Evolutionary conservation across 2,113 vertebrate species (phyloP).

Genomic region (Chitala chitala): DNA sequence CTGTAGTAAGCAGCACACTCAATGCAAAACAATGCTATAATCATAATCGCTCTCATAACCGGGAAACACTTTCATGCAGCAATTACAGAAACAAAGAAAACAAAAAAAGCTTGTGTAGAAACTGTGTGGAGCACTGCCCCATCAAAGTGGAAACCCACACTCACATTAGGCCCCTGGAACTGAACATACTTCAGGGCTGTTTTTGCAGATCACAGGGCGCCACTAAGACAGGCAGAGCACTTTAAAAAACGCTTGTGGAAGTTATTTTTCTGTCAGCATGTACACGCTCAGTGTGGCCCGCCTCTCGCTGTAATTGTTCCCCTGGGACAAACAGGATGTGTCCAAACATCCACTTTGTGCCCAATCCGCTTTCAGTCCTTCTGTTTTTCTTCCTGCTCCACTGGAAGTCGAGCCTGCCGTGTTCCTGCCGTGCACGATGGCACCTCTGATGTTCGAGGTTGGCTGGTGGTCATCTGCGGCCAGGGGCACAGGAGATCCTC

Average conservation of each 20-base stretch:
- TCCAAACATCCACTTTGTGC: background rate
- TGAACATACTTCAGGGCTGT: background rate
- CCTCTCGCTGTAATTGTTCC: constrained; percentile 11
- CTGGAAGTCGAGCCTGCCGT: background rate
- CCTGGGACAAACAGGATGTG: constrained; percentile 20
- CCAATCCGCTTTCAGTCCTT: background rate
- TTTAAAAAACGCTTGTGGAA: background rate
- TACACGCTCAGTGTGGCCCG: background rate
- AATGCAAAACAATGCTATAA: too few relatives aligned
- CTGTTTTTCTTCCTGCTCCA: constrained; percentile 12
- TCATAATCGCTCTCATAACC: too few relatives aligned
- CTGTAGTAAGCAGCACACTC: too few relatives aligned
- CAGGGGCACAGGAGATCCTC: background rate
- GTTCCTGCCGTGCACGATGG: background rate
- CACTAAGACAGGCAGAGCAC: background rate
- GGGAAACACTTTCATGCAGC: too few relatives aligned
- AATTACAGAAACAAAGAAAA: too few relatives aligned
- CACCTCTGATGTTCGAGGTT: too few relatives aligned
- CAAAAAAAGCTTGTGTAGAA: too few relatives aligned
- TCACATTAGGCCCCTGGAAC: background rate
- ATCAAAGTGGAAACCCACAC: background rate
- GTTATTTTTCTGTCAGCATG: background rate
- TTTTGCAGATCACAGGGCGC: background rate
- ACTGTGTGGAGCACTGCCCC: too few relatives aligned
- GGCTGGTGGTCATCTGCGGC: background rate